These are phyloP conservation scores for Notocelia uddmanniana DNA, from an alignment of 2,888 invertebrate species.

Conservation along the genomic window DNA sequence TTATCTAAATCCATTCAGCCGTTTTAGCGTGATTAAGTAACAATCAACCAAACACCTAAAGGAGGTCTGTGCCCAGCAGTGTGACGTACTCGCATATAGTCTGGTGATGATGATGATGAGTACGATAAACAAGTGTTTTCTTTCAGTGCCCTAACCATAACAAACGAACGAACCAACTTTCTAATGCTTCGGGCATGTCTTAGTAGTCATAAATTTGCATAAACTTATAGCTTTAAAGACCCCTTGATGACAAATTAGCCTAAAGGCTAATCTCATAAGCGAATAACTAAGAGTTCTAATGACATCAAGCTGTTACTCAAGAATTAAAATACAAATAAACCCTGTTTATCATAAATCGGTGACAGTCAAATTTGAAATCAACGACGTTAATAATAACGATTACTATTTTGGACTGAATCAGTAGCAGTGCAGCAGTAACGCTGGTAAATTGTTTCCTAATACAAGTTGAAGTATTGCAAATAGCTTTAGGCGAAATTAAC, in stretches of 20 bases:
- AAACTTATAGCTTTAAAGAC: conserved; percentile 6
- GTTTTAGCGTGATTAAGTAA: too few species aligned
- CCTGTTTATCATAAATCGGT: neutral
- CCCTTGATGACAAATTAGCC: conserved; percentile 46
- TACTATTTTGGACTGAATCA: neutral
- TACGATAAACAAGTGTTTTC: neutral
- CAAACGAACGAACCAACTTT: neutral
- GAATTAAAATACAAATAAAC: conserved; percentile 27
- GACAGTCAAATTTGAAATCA: conserved; percentile 12
- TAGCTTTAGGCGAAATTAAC: conserved; percentile 55
- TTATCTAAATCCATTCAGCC: too few species aligned
- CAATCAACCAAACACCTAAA: too few species aligned
- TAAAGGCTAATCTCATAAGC: conserved; percentile 48
- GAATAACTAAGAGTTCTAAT: conserved; percentile 44
- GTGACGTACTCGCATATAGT: too few species aligned
- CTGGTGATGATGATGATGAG: too few species aligned
- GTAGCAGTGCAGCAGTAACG: too few species aligned
- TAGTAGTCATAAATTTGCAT: conserved; percentile 14
- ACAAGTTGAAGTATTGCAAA: conserved; percentile 49
- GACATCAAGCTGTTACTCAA: conserved; percentile 41
- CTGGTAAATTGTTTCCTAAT: conserved; percentile 32
- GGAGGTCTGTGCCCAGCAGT: too few species aligned
- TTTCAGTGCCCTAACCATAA: neutral
- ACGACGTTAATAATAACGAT: neutral
- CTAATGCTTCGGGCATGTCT: conserved; percentile 1